phyloP scores from a whole-genome alignment of 2,797 vertebrate species.

The Phoebastria nigripes region DNA sequence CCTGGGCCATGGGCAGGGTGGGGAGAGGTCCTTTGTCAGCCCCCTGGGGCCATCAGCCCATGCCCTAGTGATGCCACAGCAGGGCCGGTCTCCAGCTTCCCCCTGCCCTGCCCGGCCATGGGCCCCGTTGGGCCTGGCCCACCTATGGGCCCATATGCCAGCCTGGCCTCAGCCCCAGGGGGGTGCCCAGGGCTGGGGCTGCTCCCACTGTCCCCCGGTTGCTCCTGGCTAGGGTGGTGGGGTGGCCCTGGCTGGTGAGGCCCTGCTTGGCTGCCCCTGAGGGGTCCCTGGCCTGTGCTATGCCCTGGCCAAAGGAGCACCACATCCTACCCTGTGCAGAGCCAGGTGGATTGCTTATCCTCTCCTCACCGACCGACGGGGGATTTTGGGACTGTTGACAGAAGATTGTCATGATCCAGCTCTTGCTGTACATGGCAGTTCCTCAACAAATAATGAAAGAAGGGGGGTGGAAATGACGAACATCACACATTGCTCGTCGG shows the following conservation, averaged over 20 bases:
- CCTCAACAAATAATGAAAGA: not conserved
- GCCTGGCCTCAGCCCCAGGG: not conserved
- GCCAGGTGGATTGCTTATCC: not conserved
- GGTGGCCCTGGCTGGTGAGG: not conserved
- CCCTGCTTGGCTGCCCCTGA: not conserved
- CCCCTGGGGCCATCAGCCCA: not conserved
- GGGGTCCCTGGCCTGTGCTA: not conserved
- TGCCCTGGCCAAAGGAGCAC: not conserved
- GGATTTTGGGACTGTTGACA: not conserved
- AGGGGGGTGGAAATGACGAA: not conserved
- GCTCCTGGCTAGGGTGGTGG: not conserved
- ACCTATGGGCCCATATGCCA: rapidly evolving
- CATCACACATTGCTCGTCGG: rapidly evolving
- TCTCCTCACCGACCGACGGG: not conserved
- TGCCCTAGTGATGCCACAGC: rapidly evolving
- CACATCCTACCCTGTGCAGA: not conserved
- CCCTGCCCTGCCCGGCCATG: not conserved
- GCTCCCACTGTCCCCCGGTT: no score
- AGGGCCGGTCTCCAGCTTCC: not conserved
- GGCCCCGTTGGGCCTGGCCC: rapidly evolving
- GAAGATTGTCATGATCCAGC: not conserved
- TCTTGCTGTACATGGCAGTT: not conserved
- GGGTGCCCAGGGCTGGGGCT: not conserved
- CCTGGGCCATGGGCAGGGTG: no score
- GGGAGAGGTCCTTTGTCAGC: not conserved